These are phyloP conservation scores for Dynastes grantii DNA, from an alignment of 2,888 invertebrate genomes.

Conservation along the genomic window DNA sequence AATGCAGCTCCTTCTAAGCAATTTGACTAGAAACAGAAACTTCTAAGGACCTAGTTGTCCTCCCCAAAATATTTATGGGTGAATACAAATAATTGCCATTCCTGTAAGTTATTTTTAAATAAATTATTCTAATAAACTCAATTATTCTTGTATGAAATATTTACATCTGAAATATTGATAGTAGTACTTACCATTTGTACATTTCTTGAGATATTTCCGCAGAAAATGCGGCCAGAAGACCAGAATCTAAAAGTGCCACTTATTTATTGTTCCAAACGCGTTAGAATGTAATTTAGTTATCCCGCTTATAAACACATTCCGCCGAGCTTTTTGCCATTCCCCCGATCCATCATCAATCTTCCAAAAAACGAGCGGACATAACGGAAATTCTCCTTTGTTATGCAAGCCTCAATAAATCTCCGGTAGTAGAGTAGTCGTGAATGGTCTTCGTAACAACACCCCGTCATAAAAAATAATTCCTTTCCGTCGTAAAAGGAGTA, in stretches of 20 bases:
- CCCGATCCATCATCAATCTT: conserved; percentile 25
- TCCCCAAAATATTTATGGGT: no score
- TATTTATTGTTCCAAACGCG: conserved; percentile 31
- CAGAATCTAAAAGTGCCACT: not conserved
- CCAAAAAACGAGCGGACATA: conserved; percentile 23
- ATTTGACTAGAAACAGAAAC: no score
- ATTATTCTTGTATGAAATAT: no score
- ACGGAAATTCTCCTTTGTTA: conserved; percentile 27
- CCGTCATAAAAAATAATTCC: conserved; percentile 30
- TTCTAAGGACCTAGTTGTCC: no score
- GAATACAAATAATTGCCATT: no score
- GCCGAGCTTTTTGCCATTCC: not conserved
- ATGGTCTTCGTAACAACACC: conserved; percentile 10
- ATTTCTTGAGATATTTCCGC: not conserved
- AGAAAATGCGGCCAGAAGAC: not conserved
- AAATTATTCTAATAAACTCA: no score
- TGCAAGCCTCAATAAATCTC: conserved; percentile 34
- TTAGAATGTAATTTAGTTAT: conserved; percentile 20
- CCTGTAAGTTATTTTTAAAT: no score
- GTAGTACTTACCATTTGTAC: no score
- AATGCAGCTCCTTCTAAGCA: no score
- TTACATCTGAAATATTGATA: no score
- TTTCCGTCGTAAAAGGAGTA: not conserved
- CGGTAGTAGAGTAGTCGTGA: not conserved
- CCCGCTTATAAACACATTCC: conserved; percentile 15